phyloP scores from a whole-genome alignment of 2,797 vertebrate genomes.

The Sebastes matsubarae region DNA sequence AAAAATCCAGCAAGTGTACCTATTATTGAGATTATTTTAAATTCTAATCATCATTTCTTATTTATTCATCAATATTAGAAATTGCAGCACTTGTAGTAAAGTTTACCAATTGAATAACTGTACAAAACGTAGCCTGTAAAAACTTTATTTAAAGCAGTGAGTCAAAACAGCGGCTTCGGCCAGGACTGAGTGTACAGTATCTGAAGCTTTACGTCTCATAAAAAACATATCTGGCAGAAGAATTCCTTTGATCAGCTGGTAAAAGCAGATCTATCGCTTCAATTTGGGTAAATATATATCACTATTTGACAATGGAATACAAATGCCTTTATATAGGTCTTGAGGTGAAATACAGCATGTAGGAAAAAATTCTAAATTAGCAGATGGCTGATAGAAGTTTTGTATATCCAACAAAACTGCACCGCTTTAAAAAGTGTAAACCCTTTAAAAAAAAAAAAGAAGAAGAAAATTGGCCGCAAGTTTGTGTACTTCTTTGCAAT shows the following conservation, averaged over 20 bases:
- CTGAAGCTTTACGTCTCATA: constrained; percentile 22
- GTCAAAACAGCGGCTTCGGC: constrained; percentile 1
- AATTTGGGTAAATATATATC: constrained; percentile 30
- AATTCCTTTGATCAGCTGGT: constrained; percentile 42
- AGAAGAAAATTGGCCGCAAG: neutral
- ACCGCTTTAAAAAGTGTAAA: constrained; percentile 1
- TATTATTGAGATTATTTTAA: neutral
- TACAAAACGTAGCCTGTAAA: neutral
- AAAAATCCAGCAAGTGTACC: neutral
- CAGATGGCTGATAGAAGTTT: neutral
- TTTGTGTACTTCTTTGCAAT: constrained; percentile 16
- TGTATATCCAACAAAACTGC: neutral
- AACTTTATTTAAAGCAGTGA: neutral
- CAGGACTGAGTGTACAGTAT: neutral
- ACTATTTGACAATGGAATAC: constrained; percentile 20
- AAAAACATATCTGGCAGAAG: constrained; percentile 19
- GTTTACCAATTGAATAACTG: neutral
- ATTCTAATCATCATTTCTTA: neutral
- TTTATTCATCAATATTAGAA: neutral
- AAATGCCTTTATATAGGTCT: constrained; percentile 42
- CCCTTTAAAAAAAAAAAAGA: neutral
- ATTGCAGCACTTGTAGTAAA: neutral
- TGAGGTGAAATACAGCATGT: constrained; percentile 9
- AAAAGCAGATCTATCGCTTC: constrained; percentile 25
- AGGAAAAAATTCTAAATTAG: neutral